Evolutionary conservation across 2,797 vertebrate genomes (phyloP).

Genomic region (Coccyzus lansbergi): DNA sequence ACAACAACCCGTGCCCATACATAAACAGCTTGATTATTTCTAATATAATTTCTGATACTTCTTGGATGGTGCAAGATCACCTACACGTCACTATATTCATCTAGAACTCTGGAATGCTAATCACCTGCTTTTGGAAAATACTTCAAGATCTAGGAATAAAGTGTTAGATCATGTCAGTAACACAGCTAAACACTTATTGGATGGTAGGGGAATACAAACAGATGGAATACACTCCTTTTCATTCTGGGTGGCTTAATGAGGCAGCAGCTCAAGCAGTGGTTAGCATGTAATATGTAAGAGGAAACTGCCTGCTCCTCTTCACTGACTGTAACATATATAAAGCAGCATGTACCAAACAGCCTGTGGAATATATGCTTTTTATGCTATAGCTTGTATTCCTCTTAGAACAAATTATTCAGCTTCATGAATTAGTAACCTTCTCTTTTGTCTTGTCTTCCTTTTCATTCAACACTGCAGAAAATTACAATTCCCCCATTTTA

Average conservation of each 20-base stretch:
- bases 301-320: neutral
- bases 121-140: neutral
- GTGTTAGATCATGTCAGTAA: neutral
- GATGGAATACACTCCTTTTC: neutral
- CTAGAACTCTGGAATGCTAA: neutral
- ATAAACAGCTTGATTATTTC: neutral
- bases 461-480: neutral
- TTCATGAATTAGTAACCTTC: neutral
- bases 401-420: neutral
- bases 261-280: neutral
- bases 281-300: neutral
- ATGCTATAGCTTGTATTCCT: neutral
- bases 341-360: neutral
- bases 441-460: neutral
- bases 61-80: neutral
- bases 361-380: neutral
- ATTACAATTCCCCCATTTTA: neutral
- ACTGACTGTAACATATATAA: neutral
- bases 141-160: neutral
- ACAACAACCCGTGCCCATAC: neutral
- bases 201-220: neutral
- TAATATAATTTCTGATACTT: neutral
- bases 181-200: neutral
- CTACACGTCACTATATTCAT: neutral
- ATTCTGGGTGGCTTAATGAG: neutral